Evolutionary conservation across 2,888 invertebrate genomes (phyloP).

Genomic region (Acholoe squamosa): DNA sequence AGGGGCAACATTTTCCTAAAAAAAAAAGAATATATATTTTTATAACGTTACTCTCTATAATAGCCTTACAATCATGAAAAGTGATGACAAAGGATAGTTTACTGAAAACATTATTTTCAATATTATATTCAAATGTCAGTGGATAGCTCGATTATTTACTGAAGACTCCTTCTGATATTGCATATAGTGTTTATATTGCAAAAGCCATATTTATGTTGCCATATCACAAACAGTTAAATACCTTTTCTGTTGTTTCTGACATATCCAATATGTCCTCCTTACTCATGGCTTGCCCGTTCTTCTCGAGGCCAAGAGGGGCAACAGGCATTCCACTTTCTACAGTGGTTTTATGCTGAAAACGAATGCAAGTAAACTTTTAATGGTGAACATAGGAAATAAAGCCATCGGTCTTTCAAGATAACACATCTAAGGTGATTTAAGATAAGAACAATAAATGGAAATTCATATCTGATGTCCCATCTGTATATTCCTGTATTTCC

Average conservation of each 20-base stretch:
- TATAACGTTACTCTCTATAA: neutral
- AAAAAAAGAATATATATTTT: neutral
- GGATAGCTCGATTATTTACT: too few species aligned
- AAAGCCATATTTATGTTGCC: too few species aligned
- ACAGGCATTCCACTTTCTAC: slow-evolving; percentile 33
- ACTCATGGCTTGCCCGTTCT: slow-evolving; percentile 22
- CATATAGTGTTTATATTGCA: too few species aligned
- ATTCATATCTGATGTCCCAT: too few species aligned
- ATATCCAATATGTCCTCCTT: slow-evolving; percentile 37
- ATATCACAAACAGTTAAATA: too few species aligned
- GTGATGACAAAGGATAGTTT: neutral
- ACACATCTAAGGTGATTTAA: neutral
- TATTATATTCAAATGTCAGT: too few species aligned
- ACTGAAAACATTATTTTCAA: neutral
- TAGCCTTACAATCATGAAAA: neutral
- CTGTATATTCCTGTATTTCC: too few species aligned
- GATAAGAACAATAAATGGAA: neutral
- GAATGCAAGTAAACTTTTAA: neutral
- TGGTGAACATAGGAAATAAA: neutral
- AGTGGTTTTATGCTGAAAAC: neutral
- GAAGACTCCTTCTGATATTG: too few species aligned
- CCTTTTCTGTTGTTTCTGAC: slow-evolving; percentile 5
- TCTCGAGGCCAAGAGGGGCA: slow-evolving; percentile 59
- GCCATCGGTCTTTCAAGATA: neutral
- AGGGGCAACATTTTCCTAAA: slow-evolving; percentile 38